Base-by-base conservation (phyloP, 2,888 invertebrate species). In the Myopa testacea region DNA sequence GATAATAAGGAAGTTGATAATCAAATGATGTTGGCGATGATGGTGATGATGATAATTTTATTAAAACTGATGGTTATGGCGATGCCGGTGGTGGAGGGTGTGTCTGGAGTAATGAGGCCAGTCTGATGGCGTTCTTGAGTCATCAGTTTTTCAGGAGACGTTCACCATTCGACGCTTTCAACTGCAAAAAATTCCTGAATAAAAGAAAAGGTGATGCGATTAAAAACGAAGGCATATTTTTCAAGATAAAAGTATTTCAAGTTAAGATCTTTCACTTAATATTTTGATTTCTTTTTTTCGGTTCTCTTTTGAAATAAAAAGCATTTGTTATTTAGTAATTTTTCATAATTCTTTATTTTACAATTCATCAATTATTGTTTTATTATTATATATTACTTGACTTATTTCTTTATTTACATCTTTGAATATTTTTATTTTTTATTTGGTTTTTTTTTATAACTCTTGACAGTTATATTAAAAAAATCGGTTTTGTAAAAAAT, bases 321-420 rank as follows among this genome's bases (percentile, higher is more conserved):
- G 19, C 50, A n/a, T n/a, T 6, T 37, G 38, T n/a, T 40, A n/a
- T 45, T 63, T 3, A n/a, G 14, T 67, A 26, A 40, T 75, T 67
- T 75, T 58, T 16, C 37, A 68, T 75, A 75, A 67, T 68, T 75
- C 38, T 75, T 75, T 75, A 75, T 75, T 75, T 75, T 75, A 75
- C 68, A 75, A 55, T 75, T 55, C 67, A 75, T 40, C 60, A 58
- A 40, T 62, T 60, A 45, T 40, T 26, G 14, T 0, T 40, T 68
- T 68, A 12, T 12, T 62, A 62, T n/a, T 45, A 40, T 38, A n/a
- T 67, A 71, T 52, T 52, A n/a, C n/a, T 71, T 71, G 16, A 37
- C 37, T 60, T 37, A 60, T 8, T 72, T 19, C 34, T 37, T 38
- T 58, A 72, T 67, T 67, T 67, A 67, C 55, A 37, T 75, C 6